These are phyloP conservation scores for Mycalesis mineus DNA, from an alignment of 2,888 invertebrate species.

Conservation along the genomic window DNA sequence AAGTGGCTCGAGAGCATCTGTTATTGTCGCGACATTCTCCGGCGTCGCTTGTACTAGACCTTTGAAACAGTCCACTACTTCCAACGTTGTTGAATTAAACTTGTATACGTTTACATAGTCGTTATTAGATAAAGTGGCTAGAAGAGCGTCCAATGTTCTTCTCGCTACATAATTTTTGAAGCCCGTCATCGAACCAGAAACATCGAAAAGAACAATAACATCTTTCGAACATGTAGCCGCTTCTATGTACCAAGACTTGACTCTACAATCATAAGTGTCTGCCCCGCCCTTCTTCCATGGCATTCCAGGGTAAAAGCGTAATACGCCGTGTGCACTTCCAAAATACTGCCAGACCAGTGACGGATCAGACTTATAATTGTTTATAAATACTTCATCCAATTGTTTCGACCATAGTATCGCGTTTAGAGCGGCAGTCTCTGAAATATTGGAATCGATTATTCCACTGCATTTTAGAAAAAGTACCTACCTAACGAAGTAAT, in stretches of 20 bases:
- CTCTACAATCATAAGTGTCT: constrained; percentile 95
- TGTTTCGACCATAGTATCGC: constrained; percentile 92
- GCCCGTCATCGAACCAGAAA: constrained; percentile 98
- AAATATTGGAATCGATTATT: background rate
- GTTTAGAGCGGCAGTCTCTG: constrained; percentile 55
- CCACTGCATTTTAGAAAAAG: too few species aligned
- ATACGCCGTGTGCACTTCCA: constrained; percentile 94
- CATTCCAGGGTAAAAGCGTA: constrained; percentile 93
- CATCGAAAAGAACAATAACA: constrained; percentile 95
- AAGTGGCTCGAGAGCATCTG: constrained; percentile 79
- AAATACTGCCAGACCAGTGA: constrained; percentile 98
- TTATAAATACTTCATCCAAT: constrained; percentile 88
- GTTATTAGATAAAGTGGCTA: constrained; percentile 98
- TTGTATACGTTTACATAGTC: constrained; percentile 96
- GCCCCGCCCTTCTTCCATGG: constrained; percentile 77
- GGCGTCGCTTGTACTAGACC: constrained; percentile 92
- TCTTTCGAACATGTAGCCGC: constrained; percentile 99
- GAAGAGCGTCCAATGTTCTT: constrained; percentile 90
- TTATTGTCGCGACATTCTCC: constrained; percentile 88
- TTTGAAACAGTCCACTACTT: constrained; percentile 91
- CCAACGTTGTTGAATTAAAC: constrained; percentile 84
- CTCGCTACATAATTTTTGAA: constrained; percentile 85
- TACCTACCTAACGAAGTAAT: too few species aligned
- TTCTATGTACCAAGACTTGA: constrained; percentile 97
- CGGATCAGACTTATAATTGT: constrained; percentile 93